These are phyloP conservation scores for Rousettus madagascariensis DNA, from an alignment of 2,797 vertebrate species.

Conservation along the genomic window DNA sequence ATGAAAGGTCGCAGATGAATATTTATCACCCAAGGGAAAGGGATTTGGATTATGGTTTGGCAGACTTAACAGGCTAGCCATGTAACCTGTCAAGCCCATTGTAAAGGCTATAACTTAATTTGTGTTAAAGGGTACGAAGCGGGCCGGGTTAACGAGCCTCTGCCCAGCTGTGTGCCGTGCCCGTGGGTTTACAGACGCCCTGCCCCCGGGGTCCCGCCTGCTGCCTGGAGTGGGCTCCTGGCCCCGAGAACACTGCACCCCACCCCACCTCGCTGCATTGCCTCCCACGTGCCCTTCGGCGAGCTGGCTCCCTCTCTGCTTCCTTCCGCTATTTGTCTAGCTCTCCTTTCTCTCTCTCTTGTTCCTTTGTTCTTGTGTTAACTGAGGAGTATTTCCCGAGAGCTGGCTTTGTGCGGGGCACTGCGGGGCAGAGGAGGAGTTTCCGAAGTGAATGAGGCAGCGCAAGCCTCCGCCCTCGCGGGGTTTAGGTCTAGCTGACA, in stretches of 20 bases:
- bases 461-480: background rate
- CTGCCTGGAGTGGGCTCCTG: background rate
- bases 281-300: background rate
- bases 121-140: background rate
- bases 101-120: slow-evolving; percentile 58
- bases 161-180: background rate
- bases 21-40: slow-evolving; percentile 53
- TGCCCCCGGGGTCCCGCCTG: background rate
- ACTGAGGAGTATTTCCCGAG: background rate
- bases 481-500: background rate
- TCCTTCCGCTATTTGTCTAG: background rate
- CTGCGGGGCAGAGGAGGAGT: rapidly evolving
- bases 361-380: background rate
- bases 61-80: background rate
- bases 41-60: slow-evolving; percentile 52
- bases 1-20: slow-evolving; percentile 70
- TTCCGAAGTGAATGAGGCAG: background rate
- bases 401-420: background rate
- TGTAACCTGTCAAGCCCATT: slow-evolving; percentile 4
- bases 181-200: background rate
- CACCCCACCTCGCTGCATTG: no score
- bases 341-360: background rate
- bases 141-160: background rate
- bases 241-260: background rate
- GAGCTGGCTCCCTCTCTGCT: background rate